Evolutionary conservation across 2,888 invertebrate species (phyloP), one percentile per base, ranked within the genome.

Genomic region (Fissipunctia ypsillon): DNA sequence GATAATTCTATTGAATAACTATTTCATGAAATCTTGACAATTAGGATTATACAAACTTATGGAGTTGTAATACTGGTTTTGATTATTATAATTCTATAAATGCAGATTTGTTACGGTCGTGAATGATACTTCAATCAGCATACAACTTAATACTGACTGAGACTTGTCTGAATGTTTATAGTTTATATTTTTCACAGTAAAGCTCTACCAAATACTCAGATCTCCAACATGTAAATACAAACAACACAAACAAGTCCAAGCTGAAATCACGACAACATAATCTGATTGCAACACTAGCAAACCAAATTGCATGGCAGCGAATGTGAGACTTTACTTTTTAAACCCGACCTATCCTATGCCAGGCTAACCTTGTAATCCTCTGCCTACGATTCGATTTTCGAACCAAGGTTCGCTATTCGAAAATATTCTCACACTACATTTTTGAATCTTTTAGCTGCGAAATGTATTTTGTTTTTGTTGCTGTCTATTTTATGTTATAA

Each of bases 261-360:
- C 64, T 54, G 25, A n/a, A 50, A 64, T 52, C 41, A 31, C n/a
- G 19, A 64, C n/a, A 65, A 43, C 60, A 48, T 76, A 76, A 78
- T 78, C 71, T 50, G 50, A 45, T 76, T 71, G 16, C 35, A 38
- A 50, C 54, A 43, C 14, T 73, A 54, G 48, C 45, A 28, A 73
- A 73, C 48, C 28, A 54, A 77, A 56, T 73, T 73, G 45, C 64
- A 72, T n/a, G 41, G 59, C 54, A 65, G 38, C 52, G 48, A 16
- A 65, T 43, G 54, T 50, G 64, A 54, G 61, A 73, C 41, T 35
- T 78, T 64, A 60, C 14, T 77, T 77, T 76, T 76, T 80, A 54
- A 80, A 54, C 48, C 73, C 59, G 35, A 56, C 56, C 71, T n/a
- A 60, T 79, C 59, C 64, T 16, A 50, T 35, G 56, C 14, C 41